Percentiles rank a stretch among this genome's conserved stretches.
These are phyloP conservation scores for Actinemys pallida DNA, from an alignment of 2,113 vertebrate species.

Conservation along the genomic window DNA sequence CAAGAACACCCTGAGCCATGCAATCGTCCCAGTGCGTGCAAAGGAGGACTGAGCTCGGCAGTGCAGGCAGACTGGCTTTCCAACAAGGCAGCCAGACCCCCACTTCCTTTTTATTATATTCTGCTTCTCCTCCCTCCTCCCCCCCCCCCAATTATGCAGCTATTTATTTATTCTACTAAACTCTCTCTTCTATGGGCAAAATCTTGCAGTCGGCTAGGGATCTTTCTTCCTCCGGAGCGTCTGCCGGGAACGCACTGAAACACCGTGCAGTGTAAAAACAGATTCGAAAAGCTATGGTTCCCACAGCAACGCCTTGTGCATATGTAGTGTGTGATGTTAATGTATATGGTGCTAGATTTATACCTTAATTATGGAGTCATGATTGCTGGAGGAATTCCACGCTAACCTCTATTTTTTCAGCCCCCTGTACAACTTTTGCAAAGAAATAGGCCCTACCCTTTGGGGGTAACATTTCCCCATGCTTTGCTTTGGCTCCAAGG, in stretches of 20 bases:
- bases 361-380: slow-evolving; percentile 1
- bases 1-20: neutral
- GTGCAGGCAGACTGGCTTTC: neutral
- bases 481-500: neutral
- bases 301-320: slow-evolving; percentile 53
- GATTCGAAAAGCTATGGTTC: slow-evolving; percentile 48
- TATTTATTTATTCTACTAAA: slow-evolving; percentile 9
- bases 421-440: neutral
- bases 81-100: fast-evolving
- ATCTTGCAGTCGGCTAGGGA: neutral
- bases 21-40: neutral
- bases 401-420: neutral
- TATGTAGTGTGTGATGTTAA: neutral
- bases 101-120: neutral
- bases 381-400: neutral
- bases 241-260: slow-evolving; percentile 18
- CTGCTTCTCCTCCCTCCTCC: neutral
- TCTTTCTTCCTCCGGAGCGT: neutral
- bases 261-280: neutral
- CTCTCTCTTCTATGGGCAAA: neutral
- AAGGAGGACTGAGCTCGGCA: too few species aligned
- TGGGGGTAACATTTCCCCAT: neutral
- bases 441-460: neutral
- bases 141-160: neutral
- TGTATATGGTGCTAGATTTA: slow-evolving; percentile 6